phyloP scores from a whole-genome alignment of 2,888 invertebrate species.

The Parnassius orleans region DNA sequence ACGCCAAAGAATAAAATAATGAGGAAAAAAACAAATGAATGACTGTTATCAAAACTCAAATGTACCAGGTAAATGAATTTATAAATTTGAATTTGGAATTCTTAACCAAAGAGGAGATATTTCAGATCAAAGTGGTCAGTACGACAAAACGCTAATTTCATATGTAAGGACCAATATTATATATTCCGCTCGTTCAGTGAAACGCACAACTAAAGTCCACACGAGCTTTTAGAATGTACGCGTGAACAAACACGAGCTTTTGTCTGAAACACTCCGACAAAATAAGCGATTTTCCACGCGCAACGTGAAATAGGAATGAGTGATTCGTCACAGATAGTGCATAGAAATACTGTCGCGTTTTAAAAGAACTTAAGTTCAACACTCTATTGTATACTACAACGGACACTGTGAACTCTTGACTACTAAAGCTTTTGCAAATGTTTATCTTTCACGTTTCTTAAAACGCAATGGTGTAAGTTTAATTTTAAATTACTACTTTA shows the following conservation, averaged over 20 bases:
- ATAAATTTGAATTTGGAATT: too few relatives aligned
- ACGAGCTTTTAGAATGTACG: conserved; percentile 28
- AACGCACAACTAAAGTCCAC: conserved; percentile 21
- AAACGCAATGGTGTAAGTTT: too few relatives aligned
- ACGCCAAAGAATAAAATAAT: too few relatives aligned
- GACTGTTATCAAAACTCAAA: too few relatives aligned
- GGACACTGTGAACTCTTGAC: conserved; percentile 23
- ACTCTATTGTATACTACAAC: conserved; percentile 16
- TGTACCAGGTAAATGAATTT: too few relatives aligned
- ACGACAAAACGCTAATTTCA: too few relatives aligned
- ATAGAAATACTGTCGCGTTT: conserved; percentile 29
- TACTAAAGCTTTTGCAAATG: neutral
- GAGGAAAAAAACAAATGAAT: too few relatives aligned
- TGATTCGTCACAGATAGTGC: conserved; percentile 50
- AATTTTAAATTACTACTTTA: too few relatives aligned
- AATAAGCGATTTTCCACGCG: conserved; percentile 47
- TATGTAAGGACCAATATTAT: too few relatives aligned
- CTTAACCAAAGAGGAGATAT: too few relatives aligned
- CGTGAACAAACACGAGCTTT: conserved; percentile 32
- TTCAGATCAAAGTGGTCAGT: too few relatives aligned
- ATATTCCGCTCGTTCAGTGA: conserved; percentile 3
- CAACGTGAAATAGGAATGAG: conserved; percentile 51
- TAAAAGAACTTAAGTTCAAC: conserved; percentile 18
- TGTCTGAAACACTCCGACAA: conserved; percentile 38
- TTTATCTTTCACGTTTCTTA: neutral